Percentiles rank a stretch among this genome's conserved stretches.
These are phyloP conservation scores for Lymantria dispar DNA, from an alignment of 2,888 invertebrate species.

Conservation along the genomic window DNA sequence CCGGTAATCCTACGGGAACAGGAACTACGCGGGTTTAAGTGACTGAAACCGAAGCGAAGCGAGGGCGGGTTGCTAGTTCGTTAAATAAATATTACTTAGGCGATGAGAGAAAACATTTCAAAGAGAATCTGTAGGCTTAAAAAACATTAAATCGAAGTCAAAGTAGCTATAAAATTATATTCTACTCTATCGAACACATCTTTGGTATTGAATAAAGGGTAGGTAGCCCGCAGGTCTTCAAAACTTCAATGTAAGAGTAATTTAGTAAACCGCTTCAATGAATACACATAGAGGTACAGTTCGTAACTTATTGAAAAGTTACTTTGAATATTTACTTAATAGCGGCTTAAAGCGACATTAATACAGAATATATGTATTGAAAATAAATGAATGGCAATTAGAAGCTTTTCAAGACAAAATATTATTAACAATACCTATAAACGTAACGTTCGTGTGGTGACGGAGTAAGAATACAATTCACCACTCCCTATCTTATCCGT, in stretches of 20 bases:
- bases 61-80: too few species aligned
- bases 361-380: constrained; percentile 35
- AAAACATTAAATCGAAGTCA: too few species aligned
- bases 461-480: too few species aligned
- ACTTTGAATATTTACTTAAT: constrained; percentile 56
- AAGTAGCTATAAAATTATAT: constrained; percentile 12
- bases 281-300: constrained; percentile 45
- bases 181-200: constrained; percentile 42
- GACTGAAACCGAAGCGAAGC: too few species aligned
- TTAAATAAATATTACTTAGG: too few species aligned
- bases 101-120: too few species aligned
- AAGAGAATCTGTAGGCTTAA: too few species aligned
- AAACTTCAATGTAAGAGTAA: constrained; percentile 51
- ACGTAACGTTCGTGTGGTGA: too few species aligned
- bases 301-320: constrained; percentile 51
- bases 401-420: neutral
- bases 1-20: too few species aligned
- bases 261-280: constrained; percentile 60
- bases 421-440: too few species aligned
- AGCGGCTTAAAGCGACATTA: constrained; percentile 51
- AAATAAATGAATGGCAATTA: constrained; percentile 16
- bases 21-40: too few species aligned
- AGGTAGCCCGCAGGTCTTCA: constrained; percentile 39
- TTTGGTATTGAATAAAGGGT: constrained; percentile 41
- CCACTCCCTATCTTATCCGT: too few species aligned